Conservation (phyloP, 2,888 invertebrate species). For the Euphydryas editha region DNA sequence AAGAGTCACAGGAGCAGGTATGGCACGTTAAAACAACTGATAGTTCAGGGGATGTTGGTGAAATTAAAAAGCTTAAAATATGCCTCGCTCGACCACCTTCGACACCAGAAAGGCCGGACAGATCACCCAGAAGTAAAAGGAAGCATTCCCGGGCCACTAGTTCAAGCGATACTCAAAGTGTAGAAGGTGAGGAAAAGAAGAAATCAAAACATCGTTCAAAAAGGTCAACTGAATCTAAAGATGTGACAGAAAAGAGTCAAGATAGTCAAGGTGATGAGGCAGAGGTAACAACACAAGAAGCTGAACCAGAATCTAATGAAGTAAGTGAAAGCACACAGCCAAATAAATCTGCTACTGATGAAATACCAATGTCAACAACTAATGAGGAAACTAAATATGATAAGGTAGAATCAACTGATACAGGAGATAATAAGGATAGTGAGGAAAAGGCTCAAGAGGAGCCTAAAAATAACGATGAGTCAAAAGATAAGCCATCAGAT, state of each 20-base stretch:
- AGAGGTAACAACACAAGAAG: slow-evolving; percentile 51
- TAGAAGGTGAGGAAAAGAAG: slow-evolving; percentile 74
- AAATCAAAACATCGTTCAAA: slow-evolving; percentile 70
- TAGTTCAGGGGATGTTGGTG: slow-evolving; percentile 76
- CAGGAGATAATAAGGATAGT: slow-evolving; percentile 12
- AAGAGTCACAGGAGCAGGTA: slow-evolving; percentile 73
- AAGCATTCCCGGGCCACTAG: slow-evolving; percentile 79
- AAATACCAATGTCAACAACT: slow-evolving; percentile 64
- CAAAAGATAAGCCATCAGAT: slow-evolving; percentile 36
- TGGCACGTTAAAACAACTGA: slow-evolving; percentile 82
- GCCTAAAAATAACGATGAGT: slow-evolving; percentile 11
- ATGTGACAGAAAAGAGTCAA: slow-evolving; percentile 61
- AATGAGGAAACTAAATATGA: slow-evolving; percentile 56
- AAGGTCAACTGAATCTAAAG: slow-evolving; percentile 64
- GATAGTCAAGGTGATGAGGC: slow-evolving; percentile 63
- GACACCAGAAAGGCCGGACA: slow-evolving; percentile 79
- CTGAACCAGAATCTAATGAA: slow-evolving; percentile 34
- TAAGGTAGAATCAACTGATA: slow-evolving; percentile 43
- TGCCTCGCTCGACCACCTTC: slow-evolving; percentile 84
- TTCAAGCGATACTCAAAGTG: slow-evolving; percentile 75
- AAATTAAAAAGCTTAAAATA: slow-evolving; percentile 86
- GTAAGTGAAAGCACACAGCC: slow-evolving; percentile 22
- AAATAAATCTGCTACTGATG: slow-evolving; percentile 45
- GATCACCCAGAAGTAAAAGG: slow-evolving; percentile 78
- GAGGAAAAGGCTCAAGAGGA: slow-evolving; percentile 15